Evolutionary conservation across 1,140 invertebrate species (phyloP), one percentile per base, ranked within the genome.

Genomic region (Zaprionus camerounensis): DNA sequence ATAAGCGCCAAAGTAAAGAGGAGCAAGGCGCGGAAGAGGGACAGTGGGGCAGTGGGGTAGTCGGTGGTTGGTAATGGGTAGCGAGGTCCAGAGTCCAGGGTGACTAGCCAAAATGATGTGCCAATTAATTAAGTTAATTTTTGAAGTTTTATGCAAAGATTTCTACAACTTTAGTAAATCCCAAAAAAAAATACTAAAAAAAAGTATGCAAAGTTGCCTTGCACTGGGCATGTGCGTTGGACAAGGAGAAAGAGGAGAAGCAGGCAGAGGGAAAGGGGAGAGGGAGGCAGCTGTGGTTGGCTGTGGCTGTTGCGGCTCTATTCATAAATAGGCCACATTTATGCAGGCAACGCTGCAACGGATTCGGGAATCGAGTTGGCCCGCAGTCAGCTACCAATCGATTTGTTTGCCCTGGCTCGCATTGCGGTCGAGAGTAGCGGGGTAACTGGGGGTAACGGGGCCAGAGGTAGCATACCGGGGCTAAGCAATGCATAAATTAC

Each of bases 401-500:
- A 71, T 71, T 65, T 76, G 73, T 71, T 76, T 76, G 56, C 61
- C 56, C 15, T 34, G n/a, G 11, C 36, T 44, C 4, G 6, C 41
- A n/a, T 44, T 44, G n/a, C 5, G n/a, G 7, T 28, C 12, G 17
- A 22, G 24, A 31, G 59, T 13, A 12, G 34, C 12, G 17, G 24
- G 9, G 20, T 22, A 22, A 22, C 20, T 22, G 20, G 41, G 5
- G 26, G 28, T 1, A 51, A 49, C 3, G 28, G 41, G 28, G 62
- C n/a, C 7, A 20, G n/a, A 57, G 38, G 28, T 13, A 15, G 17
- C 17, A 28, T 12, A 34, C 26, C 15, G 13, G 69, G 36, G 49
- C 78, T 80, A 72, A 75, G 83, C 77, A 86, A 86, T 80, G 83
- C 83, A 86, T 86, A 86, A 86, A 86, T 86, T 86, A 86, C 77